Evolutionary conservation across 2,888 invertebrate species (phyloP).

Genomic region (Empis livida): DNA sequence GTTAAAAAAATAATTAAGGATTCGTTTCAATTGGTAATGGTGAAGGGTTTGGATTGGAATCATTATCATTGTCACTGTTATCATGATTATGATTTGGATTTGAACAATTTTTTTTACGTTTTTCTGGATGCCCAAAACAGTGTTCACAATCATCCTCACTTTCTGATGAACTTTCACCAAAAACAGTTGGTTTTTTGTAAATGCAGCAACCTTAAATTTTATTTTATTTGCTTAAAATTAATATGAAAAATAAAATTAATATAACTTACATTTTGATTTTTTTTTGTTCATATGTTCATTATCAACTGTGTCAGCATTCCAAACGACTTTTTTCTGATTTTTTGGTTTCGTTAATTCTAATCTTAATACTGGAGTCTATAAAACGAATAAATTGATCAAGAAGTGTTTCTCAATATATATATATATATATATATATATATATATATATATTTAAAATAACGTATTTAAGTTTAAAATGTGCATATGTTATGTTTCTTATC

Average conservation of each 20-base stretch:
- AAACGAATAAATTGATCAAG: not conserved
- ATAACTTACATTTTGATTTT: slow-evolving; percentile 83
- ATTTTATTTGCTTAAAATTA: slow-evolving; percentile 5
- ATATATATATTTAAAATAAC: too few relatives aligned
- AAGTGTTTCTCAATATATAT: too few relatives aligned
- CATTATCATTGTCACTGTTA: not conserved
- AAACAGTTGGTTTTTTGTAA: slow-evolving; percentile 76
- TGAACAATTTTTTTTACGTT: slow-evolving; percentile 35
- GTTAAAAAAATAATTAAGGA: too few relatives aligned
- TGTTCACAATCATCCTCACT: slow-evolving; percentile 75
- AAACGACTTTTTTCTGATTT: slow-evolving; percentile 68
- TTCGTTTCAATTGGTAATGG: too few relatives aligned
- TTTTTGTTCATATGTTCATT: slow-evolving; percentile 92
- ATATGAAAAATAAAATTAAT: slow-evolving; percentile 1
- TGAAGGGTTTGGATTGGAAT: not conserved
- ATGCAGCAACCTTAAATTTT: slow-evolving; percentile 72
- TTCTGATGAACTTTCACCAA: slow-evolving; percentile 81
- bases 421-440: too few relatives aligned
- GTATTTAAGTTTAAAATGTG: too few relatives aligned
- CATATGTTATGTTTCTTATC: too few relatives aligned
- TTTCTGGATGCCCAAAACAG: slow-evolving; percentile 71
- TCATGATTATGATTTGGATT: not conserved
- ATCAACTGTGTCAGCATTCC: slow-evolving; percentile 84
- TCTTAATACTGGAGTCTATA: slow-evolving; percentile 40
- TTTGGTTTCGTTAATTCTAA: slow-evolving; percentile 56